Evolutionary conservation across 2,888 invertebrate genomes (phyloP).

Genomic region (Drosophila monieri): DNA sequence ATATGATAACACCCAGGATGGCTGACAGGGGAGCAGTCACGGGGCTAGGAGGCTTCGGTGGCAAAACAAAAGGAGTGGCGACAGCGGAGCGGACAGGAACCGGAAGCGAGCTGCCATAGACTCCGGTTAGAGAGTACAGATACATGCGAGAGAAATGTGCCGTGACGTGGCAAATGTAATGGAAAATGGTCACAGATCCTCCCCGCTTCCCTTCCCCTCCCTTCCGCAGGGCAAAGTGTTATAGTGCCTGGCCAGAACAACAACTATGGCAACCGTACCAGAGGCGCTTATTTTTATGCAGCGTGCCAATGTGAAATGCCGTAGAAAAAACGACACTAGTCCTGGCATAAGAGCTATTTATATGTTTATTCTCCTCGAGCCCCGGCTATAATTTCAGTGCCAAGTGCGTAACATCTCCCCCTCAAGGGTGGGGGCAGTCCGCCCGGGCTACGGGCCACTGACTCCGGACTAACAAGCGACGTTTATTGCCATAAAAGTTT

Average conservation of each 20-base stretch:
- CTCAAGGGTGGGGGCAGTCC: neutral
- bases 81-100: slow-evolving; percentile 28
- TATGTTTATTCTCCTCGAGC: slow-evolving; percentile 54
- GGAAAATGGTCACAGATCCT: slow-evolving; percentile 60
- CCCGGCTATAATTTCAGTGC: slow-evolving; percentile 62
- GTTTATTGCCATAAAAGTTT: slow-evolving; percentile 78
- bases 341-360: slow-evolving; percentile 45
- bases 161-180: slow-evolving; percentile 75
- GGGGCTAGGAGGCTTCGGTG: neutral
- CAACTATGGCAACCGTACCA: slow-evolving; percentile 44
- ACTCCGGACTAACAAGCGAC: slow-evolving; percentile 50
- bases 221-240: slow-evolving; percentile 2
- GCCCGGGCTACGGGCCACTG: neutral
- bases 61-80: neutral
- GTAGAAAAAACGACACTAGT: slow-evolving; percentile 54
- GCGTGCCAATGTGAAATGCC: slow-evolving; percentile 62
- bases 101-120: slow-evolving; percentile 48
- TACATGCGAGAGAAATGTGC: slow-evolving; percentile 70
- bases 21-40: neutral
- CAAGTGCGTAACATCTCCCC: slow-evolving; percentile 65
- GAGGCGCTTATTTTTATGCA: slow-evolving; percentile 66
- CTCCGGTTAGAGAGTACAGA: slow-evolving; percentile 59
- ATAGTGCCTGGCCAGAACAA: slow-evolving; percentile 16
- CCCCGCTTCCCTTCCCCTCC: neutral
- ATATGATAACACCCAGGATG: slow-evolving; percentile 60